These are phyloP conservation scores for Patella ulyssiponensis DNA, from an alignment of 2,888 invertebrate species.

Conservation along the genomic window DNA sequence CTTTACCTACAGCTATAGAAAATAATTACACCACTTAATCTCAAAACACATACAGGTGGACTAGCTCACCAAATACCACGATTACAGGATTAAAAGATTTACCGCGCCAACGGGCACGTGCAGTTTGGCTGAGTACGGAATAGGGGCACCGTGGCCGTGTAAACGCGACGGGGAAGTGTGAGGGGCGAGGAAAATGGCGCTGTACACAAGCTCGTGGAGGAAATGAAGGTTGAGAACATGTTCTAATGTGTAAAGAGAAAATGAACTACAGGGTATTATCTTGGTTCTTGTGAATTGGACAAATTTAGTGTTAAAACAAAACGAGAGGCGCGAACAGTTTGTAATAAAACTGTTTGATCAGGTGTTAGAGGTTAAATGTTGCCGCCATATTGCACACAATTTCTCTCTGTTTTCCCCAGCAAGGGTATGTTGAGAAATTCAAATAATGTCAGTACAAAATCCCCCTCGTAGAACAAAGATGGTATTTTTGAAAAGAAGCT, in stretches of 20 bases:
- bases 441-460: too few species aligned
- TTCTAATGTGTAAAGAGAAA: neutral
- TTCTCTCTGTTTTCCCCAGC: too few species aligned
- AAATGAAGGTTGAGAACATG: neutral
- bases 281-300: constrained; percentile 4
- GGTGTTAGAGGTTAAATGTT: neutral
- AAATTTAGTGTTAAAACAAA: constrained; percentile 9
- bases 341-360: neutral
- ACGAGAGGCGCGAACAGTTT: neutral
- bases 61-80: constrained; percentile 7
- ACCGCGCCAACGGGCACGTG: constrained; percentile 9
- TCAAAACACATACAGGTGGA: constrained; percentile 11
- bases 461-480: too few species aligned
- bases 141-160: neutral
- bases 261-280: neutral
- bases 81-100: constrained; percentile 10
- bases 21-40: constrained; percentile 8
- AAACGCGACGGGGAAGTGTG: neutral
- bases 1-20: neutral
- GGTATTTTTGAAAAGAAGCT: too few species aligned
- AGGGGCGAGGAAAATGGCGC: neutral
- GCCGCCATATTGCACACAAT: neutral
- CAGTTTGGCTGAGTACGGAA: constrained; percentile 7
- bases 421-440: too few species aligned
- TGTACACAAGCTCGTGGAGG: neutral